Conservation (phyloP, 2,888 invertebrate genomes). For the Ennomos quercinarius region DNA sequence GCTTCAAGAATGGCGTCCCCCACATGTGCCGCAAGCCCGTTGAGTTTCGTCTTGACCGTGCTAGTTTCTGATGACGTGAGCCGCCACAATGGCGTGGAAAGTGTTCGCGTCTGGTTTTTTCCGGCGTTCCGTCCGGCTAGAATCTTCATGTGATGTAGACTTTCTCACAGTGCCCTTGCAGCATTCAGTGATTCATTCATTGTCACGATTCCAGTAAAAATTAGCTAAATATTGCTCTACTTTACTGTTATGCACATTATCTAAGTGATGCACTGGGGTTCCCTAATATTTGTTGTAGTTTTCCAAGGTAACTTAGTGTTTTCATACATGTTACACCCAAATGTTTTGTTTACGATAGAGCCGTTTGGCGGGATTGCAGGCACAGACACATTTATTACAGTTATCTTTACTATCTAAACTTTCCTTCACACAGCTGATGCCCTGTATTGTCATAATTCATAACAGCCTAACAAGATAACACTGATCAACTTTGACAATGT, state of each 20-base stretch:
- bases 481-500: slow-evolving; percentile 5
- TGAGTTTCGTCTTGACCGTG: slow-evolving; percentile 72
- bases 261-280: not conserved
- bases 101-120: slow-evolving; percentile 54
- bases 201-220: slow-evolving; percentile 72
- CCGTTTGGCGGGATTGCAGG: slow-evolving; percentile 49
- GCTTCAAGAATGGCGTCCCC: slow-evolving; percentile 91
- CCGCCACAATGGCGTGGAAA: slow-evolving; percentile 62
- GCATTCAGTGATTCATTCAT: slow-evolving; percentile 77
- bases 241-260: slow-evolving; percentile 17
- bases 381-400: slow-evolving; percentile 20
- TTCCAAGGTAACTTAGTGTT: slow-evolving; percentile 41
- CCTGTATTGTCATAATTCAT: slow-evolving; percentile 6
- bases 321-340: slow-evolving; percentile 53
- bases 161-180: slow-evolving; percentile 63
- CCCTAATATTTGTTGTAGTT: slow-evolving; percentile 25
- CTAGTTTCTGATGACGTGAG: slow-evolving; percentile 75
- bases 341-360: slow-evolving; percentile 79
- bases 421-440: slow-evolving; percentile 10
- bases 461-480: slow-evolving; percentile 11
- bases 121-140: slow-evolving; percentile 54
- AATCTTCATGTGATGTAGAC: slow-evolving; percentile 43
- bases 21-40: slow-evolving; percentile 87
- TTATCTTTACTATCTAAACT: slow-evolving; percentile 19
- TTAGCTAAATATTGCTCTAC: slow-evolving; percentile 53